A percentile compares a stretch with the other conserved stretches of the same genome.
These are phyloP conservation scores for Erebia aethiops DNA, from an alignment of 2,888 invertebrate species.

Conservation along the genomic window DNA sequence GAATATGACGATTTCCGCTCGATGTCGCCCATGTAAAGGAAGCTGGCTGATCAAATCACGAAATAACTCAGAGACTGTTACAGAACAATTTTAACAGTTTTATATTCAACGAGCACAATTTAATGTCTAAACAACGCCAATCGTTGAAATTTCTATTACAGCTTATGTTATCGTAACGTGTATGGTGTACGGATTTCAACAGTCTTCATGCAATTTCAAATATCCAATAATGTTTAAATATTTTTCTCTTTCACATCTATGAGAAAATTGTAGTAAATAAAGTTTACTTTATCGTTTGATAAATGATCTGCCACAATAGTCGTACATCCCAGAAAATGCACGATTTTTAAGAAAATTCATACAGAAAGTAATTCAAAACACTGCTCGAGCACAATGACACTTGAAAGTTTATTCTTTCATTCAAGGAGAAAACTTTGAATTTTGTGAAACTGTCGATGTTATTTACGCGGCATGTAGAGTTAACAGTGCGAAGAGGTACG, in stretches of 20 bases:
- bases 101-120: slow-evolving; percentile 16
- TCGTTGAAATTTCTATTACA: slow-evolving; percentile 19
- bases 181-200: slow-evolving; percentile 16
- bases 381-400: slow-evolving; percentile 22
- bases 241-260: not conserved
- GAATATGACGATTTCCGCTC: slow-evolving; percentile 61
- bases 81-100: slow-evolving; percentile 45
- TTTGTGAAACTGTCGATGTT: slow-evolving; percentile 63
- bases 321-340: not conserved
- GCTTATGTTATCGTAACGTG: slow-evolving; percentile 11
- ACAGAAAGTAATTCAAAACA: not conserved
- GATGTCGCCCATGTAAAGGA: slow-evolving; percentile 55
- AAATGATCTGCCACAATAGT: not conserved
- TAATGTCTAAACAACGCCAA: slow-evolving; percentile 13
- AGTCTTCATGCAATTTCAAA: not conserved
- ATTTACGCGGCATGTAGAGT: slow-evolving; percentile 62
- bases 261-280: not conserved
- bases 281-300: slow-evolving; percentile 1
- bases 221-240: not conserved
- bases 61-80: slow-evolving; percentile 49
- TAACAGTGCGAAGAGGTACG: slow-evolving; percentile 41
- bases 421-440: slow-evolving; percentile 33
- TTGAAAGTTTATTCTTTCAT: slow-evolving; percentile 20
- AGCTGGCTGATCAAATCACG: slow-evolving; percentile 61
- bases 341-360: not conserved